Evolutionary conservation across 2,113 vertebrate species (phyloP), one percentile per base, ranked within the genome.

Genomic region (Hylia prasina): DNA sequence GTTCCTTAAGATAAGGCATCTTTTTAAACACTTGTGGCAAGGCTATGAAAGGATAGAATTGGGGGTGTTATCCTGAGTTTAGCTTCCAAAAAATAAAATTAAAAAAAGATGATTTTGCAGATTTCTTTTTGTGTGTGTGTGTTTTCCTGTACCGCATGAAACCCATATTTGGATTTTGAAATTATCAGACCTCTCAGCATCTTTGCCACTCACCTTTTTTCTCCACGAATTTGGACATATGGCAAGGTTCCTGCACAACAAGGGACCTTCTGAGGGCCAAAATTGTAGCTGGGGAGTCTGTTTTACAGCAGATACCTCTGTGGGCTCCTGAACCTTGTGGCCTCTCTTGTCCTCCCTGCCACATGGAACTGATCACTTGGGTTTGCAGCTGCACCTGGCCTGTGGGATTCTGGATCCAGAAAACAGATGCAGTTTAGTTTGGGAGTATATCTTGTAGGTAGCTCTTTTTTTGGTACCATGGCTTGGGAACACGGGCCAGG

Each of bases 301-400:
- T 5, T 82, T 76, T 40, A 35, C 42, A 83, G 42, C 50, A 50
- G 0, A 0, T 50, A 18, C 25, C 47, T 39, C 45, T 53, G 15
- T 23, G 30, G 78, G 44, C 27, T 81, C 28, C 69, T 53, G 54
- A 70, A 3, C 19, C 20, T 53, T 68, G 31, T 42, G 64, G 14
- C 35, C 22, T 81, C 31, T 28, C 20, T 65, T 78, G 44, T 47
- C 13, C 16, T 45, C 50, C 42, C 37, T 53, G 42, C 13, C 2
- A 1, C 4, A 31, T 8, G 8, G 35, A 91, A 15, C 33, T 54
- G 35, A 21, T 37, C 6, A 0, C 20, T 48, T 35, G 30, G 28
- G 44, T 28, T 80, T 92, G 44, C 66, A 90, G 15, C 56, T 70
- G 20, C 14, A 57, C 9, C 13, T 47, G 14, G 4, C 24, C 48